Percentiles rank a stretch among this genome's conserved stretches.
Conservation (phyloP, 2,888 invertebrate species). For the Drosophila stalkeri region DNA sequence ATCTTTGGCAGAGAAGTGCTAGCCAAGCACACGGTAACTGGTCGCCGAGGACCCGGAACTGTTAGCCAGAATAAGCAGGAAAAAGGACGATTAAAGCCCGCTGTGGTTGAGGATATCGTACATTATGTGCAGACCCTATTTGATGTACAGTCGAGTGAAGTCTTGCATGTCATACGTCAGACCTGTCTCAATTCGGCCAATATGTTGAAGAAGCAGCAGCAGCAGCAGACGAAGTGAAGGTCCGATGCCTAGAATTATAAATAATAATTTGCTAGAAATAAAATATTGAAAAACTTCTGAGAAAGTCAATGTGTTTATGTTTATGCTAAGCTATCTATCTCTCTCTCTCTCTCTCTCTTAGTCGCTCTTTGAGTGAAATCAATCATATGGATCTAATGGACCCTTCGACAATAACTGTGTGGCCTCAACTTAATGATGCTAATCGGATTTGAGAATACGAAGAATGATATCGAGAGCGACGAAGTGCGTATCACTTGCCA, state of each 20-base stretch:
- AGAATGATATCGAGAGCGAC: constrained; percentile 23
- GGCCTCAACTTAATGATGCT: constrained; percentile 76
- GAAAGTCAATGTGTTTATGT: not conserved
- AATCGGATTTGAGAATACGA: constrained; percentile 77
- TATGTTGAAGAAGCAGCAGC: not conserved
- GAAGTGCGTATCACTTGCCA: constrained; percentile 31
- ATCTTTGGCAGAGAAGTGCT: constrained; percentile 21
- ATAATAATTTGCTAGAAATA: not conserved
- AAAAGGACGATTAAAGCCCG: not conserved
- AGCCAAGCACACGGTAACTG: constrained; percentile 20
- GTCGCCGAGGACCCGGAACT: not conserved
- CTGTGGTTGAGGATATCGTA: constrained; percentile 14
- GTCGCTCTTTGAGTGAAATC: constrained; percentile 44
- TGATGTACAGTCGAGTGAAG: not conserved
- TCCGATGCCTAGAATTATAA: not conserved
- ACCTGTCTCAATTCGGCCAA: not conserved
- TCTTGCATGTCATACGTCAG: not conserved
- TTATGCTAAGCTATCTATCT: not conserved
- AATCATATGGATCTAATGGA: constrained; percentile 74
- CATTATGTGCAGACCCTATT: constrained; percentile 2
- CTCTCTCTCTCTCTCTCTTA: not conserved
- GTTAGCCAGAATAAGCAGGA: not conserved
- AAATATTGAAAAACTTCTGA: not conserved
- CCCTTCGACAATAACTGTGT: constrained; percentile 54
- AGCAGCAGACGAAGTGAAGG: not conserved